Evolutionary conservation across 2,113 vertebrate genomes (phyloP).

Genomic region (Agapornis roseicollis): DNA sequence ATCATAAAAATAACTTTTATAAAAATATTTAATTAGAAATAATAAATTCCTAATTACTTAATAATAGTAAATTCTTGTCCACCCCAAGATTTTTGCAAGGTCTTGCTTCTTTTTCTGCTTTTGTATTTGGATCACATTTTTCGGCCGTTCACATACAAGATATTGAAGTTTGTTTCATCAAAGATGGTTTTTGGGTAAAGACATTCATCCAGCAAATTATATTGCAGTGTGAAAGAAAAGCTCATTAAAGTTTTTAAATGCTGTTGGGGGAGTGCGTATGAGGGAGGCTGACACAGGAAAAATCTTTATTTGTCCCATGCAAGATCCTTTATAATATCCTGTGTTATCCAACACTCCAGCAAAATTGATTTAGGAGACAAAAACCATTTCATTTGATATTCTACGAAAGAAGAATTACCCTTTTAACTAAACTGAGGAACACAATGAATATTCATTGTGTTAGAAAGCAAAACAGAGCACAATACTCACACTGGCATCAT

Average conservation of each 20-base stretch:
- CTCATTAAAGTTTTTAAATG: not conserved
- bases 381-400: not conserved
- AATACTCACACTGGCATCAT: not conserved
- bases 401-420: not conserved
- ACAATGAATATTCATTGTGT: not conserved
- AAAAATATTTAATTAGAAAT: not conserved
- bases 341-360: not conserved
- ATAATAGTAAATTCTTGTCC: not conserved
- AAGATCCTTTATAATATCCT: not conserved
- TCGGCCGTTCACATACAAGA: not conserved
- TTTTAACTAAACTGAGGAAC: not conserved
- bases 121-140: not conserved
- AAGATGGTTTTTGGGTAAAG: not conserved
- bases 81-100: not conserved
- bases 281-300: not conserved
- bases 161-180: not conserved
- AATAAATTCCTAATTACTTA: not conserved
- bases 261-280: not conserved
- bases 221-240: not conserved
- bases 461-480: not conserved
- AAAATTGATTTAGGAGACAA: not conserved
- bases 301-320: not conserved
- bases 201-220: not conserved
- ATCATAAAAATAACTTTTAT: not conserved
- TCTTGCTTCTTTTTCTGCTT: not conserved